Evolutionary conservation across 1,140 invertebrate genomes (phyloP).

Genomic region (Trichogramma pretiosum): DNA sequence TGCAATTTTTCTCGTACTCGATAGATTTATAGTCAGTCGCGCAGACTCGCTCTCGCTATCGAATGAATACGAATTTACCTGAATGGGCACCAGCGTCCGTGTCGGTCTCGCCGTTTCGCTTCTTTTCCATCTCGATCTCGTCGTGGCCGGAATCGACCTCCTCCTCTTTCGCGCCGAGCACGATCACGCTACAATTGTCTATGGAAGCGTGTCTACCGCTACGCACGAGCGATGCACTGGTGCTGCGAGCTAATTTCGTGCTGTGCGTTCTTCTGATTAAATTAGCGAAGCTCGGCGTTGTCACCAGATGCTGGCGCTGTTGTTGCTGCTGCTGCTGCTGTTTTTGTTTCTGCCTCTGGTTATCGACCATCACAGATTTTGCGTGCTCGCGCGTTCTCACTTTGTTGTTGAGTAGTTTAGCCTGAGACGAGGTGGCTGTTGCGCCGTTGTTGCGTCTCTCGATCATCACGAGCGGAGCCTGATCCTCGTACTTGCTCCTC

Average conservation of each 20-base stretch:
- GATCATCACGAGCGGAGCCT: neutral
- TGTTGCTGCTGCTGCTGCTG: too few species aligned
- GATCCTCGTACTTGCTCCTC: slow-evolving; percentile 5
- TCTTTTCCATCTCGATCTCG: slow-evolving; percentile 33
- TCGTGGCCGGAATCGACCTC: slow-evolving; percentile 19
- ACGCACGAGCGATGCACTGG: slow-evolving; percentile 32
- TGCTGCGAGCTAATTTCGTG: slow-evolving; percentile 60
- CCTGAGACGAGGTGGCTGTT: too few species aligned
- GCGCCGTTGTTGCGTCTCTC: slow-evolving; percentile 2
- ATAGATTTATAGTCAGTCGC: too few species aligned
- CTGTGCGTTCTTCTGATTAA: slow-evolving; percentile 59
- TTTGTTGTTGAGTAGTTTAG: slow-evolving; percentile 8
- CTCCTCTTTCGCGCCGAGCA: slow-evolving; percentile 11
- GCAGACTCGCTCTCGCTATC: too few species aligned
- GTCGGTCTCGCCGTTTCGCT: slow-evolving; percentile 33
- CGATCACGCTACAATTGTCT: slow-evolving; percentile 13
- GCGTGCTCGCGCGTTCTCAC: slow-evolving; percentile 7
- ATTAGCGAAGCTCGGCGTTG: slow-evolving; percentile 31
- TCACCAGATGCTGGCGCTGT: too few species aligned
- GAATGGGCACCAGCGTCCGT: slow-evolving; percentile 56
- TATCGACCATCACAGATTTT: slow-evolving; percentile 10
- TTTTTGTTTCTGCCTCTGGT: neutral
- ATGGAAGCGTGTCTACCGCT: slow-evolving; percentile 21
- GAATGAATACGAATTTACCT: slow-evolving; percentile 48
- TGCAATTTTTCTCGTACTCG: too few species aligned